Base-by-base conservation (phyloP, 2,113 vertebrate genomes). In the Corvus moneduloides region DNA sequence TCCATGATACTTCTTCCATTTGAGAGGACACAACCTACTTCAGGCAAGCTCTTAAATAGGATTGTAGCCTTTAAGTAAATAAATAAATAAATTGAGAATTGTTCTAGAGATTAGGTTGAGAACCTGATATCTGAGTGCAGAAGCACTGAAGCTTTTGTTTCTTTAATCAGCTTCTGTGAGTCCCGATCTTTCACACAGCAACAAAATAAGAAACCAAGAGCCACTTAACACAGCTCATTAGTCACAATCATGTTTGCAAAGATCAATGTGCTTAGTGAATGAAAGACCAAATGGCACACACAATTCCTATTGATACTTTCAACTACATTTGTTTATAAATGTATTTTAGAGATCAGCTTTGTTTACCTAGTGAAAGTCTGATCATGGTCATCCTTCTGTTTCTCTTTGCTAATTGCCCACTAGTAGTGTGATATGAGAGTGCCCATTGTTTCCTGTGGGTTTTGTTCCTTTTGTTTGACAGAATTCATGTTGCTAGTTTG, bases 191-290 rank as follows among this genome's bases (percentile, higher is more conserved):
- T 73, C 54, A 88, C 49, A 68, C 30, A 68, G 54, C 63, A 66
- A 77, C 72, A 90, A 58, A 90, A 23, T 63, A 64, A 74, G 32
- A 76, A 92, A 52, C 67, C 75, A 66, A 88, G 67, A 87, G 55
- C 72, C 64, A 74, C 55, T 83, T 92, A 86, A 80, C 83, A 46
- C 39, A 86, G 83, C 87, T 96, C 48, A 32, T 87, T 95, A 94
- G 84, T 84, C 58, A 83, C 72, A 93, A 83, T 90, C 28, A 9
- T 93, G 44, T 83, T 90, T 73, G 68, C 82, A 85, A 37, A 93
- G 75, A 93, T 88, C 75, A 76, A 2, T 79, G 46, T 61, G 52
- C 68, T 86, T 84, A 88, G 66, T 79, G 73, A 95, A 69, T 92
- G 76, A 66, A 71, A 90, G 79, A 58, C 35, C 68, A 92, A 94